These are phyloP conservation scores for Rhagonycha fulva DNA, from an alignment of 2,888 invertebrate species.

Conservation along the genomic window DNA sequence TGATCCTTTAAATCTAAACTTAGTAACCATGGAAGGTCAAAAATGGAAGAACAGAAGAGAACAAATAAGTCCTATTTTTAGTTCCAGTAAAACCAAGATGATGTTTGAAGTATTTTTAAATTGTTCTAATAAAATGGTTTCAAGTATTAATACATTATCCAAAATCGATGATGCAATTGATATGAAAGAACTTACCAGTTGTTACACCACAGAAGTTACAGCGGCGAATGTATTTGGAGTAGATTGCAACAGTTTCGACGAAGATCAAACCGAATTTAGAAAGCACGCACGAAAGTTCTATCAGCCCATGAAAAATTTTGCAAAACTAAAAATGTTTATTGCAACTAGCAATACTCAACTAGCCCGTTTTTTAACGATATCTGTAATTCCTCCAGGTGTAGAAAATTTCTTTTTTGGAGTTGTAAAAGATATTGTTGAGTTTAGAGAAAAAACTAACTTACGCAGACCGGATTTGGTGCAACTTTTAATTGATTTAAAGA, in stretches of 20 bases:
- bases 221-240: neutral
- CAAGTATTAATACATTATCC: neutral
- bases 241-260: neutral
- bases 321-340: neutral
- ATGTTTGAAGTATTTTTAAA: neutral
- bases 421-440: neutral
- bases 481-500: neutral
- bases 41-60: neutral
- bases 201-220: neutral
- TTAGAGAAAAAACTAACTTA: neutral
- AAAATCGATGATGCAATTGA: neutral
- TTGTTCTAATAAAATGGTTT: neutral
- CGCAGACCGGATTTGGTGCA: neutral
- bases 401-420: neutral
- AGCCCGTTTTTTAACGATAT: neutral
- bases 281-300: neutral
- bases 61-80: neutral
- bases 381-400: neutral
- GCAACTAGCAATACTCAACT: neutral
- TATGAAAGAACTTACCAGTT: neutral
- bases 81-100: neutral
- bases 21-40: neutral
- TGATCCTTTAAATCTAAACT: neutral
- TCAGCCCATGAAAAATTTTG: neutral
- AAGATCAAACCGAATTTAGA: neutral